Conservation (phyloP, 2,797 vertebrate genomes). For the Enteromius treurensis region DNA sequence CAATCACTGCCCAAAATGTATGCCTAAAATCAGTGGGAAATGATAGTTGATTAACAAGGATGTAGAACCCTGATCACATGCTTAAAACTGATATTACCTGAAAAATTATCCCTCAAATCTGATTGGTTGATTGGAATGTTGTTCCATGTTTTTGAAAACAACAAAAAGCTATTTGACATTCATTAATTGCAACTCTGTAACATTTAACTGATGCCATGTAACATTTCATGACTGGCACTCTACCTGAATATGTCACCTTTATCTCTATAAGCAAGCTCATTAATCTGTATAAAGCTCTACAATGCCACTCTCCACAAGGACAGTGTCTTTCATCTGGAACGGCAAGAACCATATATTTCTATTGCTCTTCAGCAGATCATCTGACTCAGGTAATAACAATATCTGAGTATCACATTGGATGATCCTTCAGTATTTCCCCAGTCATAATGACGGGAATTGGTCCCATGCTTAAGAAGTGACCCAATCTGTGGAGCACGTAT, state of each 20-base stretch:
- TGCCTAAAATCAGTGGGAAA: too few species aligned
- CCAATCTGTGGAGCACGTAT: conserved; percentile 64
- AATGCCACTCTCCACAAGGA: conserved; percentile 28
- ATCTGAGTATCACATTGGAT: conserved; percentile 51
- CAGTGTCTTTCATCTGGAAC: background rate
- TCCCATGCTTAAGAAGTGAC: conserved; percentile 71
- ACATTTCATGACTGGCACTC: conserved; percentile 31
- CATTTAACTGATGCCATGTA: conserved; percentile 20
- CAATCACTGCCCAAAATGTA: too few species aligned
- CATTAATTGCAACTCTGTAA: background rate
- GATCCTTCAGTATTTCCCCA: conserved; percentile 74
- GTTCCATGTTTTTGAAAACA: too few species aligned
- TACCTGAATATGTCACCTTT: conserved; percentile 12
- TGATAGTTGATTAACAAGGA: too few species aligned
- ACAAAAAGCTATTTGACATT: background rate
- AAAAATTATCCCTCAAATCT: too few species aligned
- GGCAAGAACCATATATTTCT: conserved; percentile 12
- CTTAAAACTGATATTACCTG: too few species aligned
- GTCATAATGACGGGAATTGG: conserved; percentile 74
- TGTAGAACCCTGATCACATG: too few species aligned
- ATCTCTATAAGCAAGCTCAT: conserved; percentile 27
- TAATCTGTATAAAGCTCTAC: conserved; percentile 38
- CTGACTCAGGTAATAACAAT: conserved; percentile 43
- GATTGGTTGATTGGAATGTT: too few species aligned
- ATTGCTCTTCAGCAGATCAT: conserved; percentile 42